Evolutionary conservation across 2,797 vertebrate genomes (phyloP).

Genomic region (Acipenser ruthenus): DNA sequence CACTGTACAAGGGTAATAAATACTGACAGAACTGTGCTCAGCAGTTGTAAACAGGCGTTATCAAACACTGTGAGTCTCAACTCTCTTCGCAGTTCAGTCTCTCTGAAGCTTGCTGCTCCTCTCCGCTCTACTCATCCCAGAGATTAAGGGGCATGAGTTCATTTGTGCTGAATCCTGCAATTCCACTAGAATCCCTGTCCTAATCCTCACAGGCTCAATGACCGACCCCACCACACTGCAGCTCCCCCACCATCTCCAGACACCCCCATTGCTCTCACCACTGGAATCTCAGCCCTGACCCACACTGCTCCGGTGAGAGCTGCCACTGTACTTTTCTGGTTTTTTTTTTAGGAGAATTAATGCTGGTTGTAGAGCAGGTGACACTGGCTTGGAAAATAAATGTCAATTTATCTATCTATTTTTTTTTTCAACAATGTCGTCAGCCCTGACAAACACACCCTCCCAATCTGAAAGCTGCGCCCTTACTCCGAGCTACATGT

Average conservation of each 20-base stretch:
- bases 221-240: constrained; percentile 49
- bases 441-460: no score
- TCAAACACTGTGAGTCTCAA: constrained; percentile 20
- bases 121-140: constrained; percentile 42
- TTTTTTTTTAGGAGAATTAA: constrained; percentile 24
- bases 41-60: constrained; percentile 6
- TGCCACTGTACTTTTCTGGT: constrained; percentile 15
- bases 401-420: constrained; percentile 4
- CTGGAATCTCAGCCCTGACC: constrained; percentile 14
- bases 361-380: constrained; percentile 3
- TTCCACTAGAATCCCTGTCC: constrained; percentile 56
- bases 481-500: no score
- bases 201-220: constrained; percentile 62
- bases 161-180: constrained; percentile 58
- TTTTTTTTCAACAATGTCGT: neutral
- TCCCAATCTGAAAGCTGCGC: no score
- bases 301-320: constrained; percentile 11
- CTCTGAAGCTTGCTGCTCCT: constrained; percentile 31
- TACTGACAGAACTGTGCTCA: constrained; percentile 8
- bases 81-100: constrained; percentile 22
- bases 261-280: constrained; percentile 27
- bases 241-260: constrained; percentile 41
- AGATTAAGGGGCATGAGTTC: constrained; percentile 64
- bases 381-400: neutral
- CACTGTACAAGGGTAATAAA: neutral